These are phyloP conservation scores for Eutrigla gurnardus DNA, from an alignment of 2,797 vertebrate genomes.

Conservation along the genomic window DNA sequence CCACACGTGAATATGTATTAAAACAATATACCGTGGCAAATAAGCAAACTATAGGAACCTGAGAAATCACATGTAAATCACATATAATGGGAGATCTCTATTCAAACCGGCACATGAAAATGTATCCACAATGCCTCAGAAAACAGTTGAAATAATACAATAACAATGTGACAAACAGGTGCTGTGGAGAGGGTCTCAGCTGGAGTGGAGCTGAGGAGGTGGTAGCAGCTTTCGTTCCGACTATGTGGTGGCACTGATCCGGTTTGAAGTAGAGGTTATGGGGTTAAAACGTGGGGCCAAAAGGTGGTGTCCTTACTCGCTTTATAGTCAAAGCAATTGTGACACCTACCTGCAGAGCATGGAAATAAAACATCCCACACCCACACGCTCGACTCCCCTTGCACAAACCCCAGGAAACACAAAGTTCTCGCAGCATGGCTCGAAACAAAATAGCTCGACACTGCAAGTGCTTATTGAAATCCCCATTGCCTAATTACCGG, in stretches of 20 bases:
- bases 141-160: constrained; percentile 39
- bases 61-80: constrained; percentile 97
- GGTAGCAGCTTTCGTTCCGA: constrained; percentile 86
- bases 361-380: constrained; percentile 85
- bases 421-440: constrained; percentile 24
- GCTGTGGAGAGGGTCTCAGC: constrained; percentile 44
- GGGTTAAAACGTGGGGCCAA: constrained; percentile 84
- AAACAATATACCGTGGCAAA: constrained; percentile 92
- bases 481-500: constrained; percentile 35
- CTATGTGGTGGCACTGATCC: constrained; percentile 90
- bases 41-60: constrained; percentile 95
- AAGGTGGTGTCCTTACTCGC: constrained; percentile 88
- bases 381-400: constrained; percentile 40
- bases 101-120: constrained; percentile 60
- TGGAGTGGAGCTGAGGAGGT: constrained; percentile 79
- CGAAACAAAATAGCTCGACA: constrained; percentile 10
- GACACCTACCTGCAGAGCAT: constrained; percentile 98
- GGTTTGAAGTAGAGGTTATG: constrained; percentile 86
- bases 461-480: constrained; percentile 63
- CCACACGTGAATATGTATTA: constrained; percentile 85
- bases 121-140: constrained; percentile 66
- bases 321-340: constrained; percentile 97
- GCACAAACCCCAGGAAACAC: constrained; percentile 24
- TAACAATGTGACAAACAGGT: constrained; percentile 31
- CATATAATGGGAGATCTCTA: constrained; percentile 88